Conservation (phyloP, 2,113 vertebrate species). For the Sylvietta virens region DNA sequence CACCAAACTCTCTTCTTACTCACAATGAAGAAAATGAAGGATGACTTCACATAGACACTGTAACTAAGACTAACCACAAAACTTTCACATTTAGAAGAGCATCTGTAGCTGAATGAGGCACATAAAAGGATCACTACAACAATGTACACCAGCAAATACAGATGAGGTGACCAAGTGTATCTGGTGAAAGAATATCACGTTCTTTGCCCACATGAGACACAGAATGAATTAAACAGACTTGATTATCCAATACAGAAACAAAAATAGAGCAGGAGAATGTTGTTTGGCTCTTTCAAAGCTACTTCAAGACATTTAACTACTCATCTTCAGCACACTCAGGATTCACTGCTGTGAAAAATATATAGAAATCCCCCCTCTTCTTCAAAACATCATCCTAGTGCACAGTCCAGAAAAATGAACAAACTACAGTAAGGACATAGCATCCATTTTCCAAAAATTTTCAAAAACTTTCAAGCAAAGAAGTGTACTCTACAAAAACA, state of each 20-base stretch:
- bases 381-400: not conserved
- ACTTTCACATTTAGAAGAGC: not conserved
- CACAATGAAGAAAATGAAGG: not conserved
- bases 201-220: not conserved
- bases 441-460: not conserved
- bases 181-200: not conserved
- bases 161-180: not conserved
- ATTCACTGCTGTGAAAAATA: not conserved
- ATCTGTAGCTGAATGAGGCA: not conserved
- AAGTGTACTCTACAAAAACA: not conserved
- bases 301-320: not conserved
- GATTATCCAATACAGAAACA: not conserved
- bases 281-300: not conserved
- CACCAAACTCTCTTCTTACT: not conserved
- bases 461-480: not conserved
- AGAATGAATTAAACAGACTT: not conserved
- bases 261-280: not conserved
- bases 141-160: fast-evolving
- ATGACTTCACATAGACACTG: not conserved
- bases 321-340: not conserved
- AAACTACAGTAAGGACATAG: fast-evolving
- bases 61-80: not conserved
- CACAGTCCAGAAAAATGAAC: not conserved
- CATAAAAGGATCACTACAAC: not conserved
- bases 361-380: not conserved